Base-by-base conservation (phyloP, 1,140 invertebrate species). In the Apocrypta bakeri region DNA sequence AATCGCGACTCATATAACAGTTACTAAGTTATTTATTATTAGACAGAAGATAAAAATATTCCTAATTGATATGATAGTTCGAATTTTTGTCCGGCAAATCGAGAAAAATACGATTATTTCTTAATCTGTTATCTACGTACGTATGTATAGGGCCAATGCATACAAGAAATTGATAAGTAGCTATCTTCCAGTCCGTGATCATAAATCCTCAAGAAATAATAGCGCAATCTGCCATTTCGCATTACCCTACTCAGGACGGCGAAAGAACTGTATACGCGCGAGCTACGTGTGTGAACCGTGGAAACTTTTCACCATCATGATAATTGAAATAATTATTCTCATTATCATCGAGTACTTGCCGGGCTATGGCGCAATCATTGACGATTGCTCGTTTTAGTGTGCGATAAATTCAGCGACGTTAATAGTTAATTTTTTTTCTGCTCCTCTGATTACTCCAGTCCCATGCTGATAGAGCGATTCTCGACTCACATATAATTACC, bases 291-390 rank as follows among this genome's bases (percentile, higher is more conserved):
- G 63, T 9, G 25, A 72, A 64, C 24, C 25, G 25, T 27, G n/a
- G 24, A 66, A 17, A 81, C 68, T 76, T 81, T 81, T 81, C 80
- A 29, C n/a, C 61, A 40, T 33, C 37, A 33, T 2, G 72, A 81
- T 81, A 69, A 81, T 81, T 81, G 73, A 81, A 81, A 81, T 56
- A 69, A 81, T 81, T 76, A 81, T 76, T 48, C 63, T 56, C 80
- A 81, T 81, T 81, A 81, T 69, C 24, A 9, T 29, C 27, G 21
- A 2, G 71, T n/a, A 29, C 24, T 61, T 9, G 31, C 69, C 40
- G n/a, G n/a, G n/a, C 42, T 48, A 11, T 31, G 64, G 42, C 24
- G 72, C 61, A 40, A 27, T 66, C 33, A 66, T 64, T 61, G 33
- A 64, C 75, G 33, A 64, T 42, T 31, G 31, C 6, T 4, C 31